Percentiles rank a stretch among this genome's conserved stretches.
Conservation (phyloP, 2,797 vertebrate species). For the Oreochromis mossambicus region DNA sequence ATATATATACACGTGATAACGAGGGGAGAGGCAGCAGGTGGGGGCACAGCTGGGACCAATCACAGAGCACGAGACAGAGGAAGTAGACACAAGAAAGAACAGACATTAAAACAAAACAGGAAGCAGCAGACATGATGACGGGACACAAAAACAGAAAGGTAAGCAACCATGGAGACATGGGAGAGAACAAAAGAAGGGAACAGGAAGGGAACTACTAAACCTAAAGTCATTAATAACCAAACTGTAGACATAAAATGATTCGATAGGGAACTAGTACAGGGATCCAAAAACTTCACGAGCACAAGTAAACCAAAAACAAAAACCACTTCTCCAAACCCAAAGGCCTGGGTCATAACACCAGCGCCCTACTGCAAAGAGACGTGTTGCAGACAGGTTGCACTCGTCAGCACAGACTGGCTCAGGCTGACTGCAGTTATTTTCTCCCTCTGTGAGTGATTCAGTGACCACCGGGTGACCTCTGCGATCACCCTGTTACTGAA, state of each 20-base stretch:
- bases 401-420: neutral
- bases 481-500: fast-evolving
- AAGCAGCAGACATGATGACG: neutral
- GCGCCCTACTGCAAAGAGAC: neutral
- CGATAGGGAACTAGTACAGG: neutral
- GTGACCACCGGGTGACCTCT: neutral
- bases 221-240: neutral
- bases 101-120: neutral
- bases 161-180: neutral
- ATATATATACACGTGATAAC: neutral
- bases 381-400: fast-evolving
- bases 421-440: neutral
- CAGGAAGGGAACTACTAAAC: neutral
- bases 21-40: neutral
- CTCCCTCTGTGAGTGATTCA: neutral
- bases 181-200: no score
- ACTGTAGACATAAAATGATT: neutral
- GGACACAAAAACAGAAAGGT: neutral
- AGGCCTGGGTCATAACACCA: neutral
- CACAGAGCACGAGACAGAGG: neutral
- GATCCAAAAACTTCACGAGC: no score
- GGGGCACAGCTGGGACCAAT: neutral
- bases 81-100: neutral
- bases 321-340: neutral
- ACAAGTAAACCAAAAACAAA: neutral